phyloP scores from a whole-genome alignment of 2,113 vertebrate species.

The Gymnobelideus leadbeateri region DNA sequence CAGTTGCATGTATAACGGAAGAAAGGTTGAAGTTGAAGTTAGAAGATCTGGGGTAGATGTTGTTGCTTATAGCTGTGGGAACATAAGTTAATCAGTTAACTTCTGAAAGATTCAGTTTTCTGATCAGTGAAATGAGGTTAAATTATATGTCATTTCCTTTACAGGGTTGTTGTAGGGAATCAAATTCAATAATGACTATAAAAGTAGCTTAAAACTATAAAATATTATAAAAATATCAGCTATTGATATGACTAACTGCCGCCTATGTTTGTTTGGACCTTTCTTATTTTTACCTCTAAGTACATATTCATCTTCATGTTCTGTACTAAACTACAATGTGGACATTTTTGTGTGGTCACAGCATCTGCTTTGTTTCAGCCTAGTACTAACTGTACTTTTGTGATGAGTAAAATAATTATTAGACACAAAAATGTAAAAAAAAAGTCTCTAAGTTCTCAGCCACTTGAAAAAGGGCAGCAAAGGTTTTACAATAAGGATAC shows the following conservation, averaged over 20 bases:
- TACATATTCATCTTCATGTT: neutral
- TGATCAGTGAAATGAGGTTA: neutral
- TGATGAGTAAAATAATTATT: slow-evolving; percentile 56
- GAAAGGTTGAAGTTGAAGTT: neutral
- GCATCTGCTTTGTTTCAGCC: slow-evolving; percentile 46
- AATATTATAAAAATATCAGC: neutral
- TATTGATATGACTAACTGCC: neutral
- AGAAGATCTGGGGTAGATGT: neutral
- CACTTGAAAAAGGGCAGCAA: slow-evolving; percentile 41
- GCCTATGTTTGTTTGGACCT: neutral
- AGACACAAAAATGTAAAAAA: slow-evolving; percentile 41
- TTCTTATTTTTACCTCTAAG: neutral
- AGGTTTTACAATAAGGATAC: slow-evolving; percentile 63
- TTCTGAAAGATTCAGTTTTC: neutral
- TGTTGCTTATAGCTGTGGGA: neutral
- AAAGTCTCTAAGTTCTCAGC: slow-evolving; percentile 32
- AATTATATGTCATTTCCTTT: neutral
- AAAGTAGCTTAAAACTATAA: neutral
- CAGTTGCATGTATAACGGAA: too few species aligned
- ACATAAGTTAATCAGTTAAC: neutral
- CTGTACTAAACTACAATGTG: slow-evolving; percentile 20
- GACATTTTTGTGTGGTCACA: neutral
- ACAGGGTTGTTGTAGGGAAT: neutral
- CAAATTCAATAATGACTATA: neutral
- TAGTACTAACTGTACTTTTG: slow-evolving; percentile 50